These are phyloP conservation scores for Nothoprocta perdicaria DNA, from an alignment of 2,113 vertebrate species.

Conservation along the genomic window DNA sequence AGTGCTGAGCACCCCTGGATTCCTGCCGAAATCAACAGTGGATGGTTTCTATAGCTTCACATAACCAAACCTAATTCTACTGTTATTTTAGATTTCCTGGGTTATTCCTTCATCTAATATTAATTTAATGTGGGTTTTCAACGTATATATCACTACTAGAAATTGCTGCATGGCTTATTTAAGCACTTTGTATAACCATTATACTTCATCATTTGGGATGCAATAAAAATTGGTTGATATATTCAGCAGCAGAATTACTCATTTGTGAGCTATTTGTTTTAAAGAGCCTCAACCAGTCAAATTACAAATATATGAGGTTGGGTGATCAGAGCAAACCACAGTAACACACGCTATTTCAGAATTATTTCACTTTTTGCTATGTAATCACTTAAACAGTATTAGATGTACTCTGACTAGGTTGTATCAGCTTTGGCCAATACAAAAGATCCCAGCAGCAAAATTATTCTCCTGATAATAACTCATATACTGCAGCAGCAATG, in stretches of 20 bases:
- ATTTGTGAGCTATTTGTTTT: conserved; percentile 50
- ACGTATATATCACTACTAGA: conserved; percentile 23
- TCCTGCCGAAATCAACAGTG: neutral
- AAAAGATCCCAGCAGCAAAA: neutral
- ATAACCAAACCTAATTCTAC: neutral
- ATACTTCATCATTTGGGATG: conserved; percentile 29
- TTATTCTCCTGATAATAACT: neutral
- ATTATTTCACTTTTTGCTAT: neutral
- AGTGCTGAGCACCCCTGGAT: neutral
- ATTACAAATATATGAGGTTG: conserved; percentile 17
- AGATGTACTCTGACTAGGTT: neutral
- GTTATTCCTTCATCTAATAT: conserved; percentile 30
- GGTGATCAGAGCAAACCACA: conserved; percentile 18
- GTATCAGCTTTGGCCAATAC: neutral
- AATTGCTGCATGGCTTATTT: neutral
- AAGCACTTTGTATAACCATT: conserved; percentile 34
- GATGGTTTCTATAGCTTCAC: neutral
- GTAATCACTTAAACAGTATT: neutral
- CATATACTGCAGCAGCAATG: neutral
- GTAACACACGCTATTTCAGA: conserved; percentile 30
- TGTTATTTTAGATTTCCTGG: conserved; percentile 33
- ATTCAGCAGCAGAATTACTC: neutral
- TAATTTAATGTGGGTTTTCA: conserved; percentile 30
- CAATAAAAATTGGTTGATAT: neutral
- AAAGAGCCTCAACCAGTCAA: conserved; percentile 37